Percentiles rank a stretch among this genome's conserved stretches.
These are phyloP conservation scores for Peromyscus melanophrys DNA, from an alignment of 2,797 vertebrate genomes.

Conservation along the genomic window DNA sequence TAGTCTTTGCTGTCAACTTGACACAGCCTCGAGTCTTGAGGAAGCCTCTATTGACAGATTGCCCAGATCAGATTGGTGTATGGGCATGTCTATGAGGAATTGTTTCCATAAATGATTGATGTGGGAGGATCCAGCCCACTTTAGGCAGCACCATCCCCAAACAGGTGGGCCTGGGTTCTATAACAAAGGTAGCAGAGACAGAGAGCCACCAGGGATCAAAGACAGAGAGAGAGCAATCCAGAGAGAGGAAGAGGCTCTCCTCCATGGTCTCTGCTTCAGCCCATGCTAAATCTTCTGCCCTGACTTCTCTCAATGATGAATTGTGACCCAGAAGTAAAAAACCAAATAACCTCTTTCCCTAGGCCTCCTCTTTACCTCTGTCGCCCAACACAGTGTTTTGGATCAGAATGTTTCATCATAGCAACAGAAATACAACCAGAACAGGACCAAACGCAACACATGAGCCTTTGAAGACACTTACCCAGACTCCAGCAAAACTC, in stretches of 20 bases:
- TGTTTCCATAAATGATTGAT: background rate
- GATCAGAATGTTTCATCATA: background rate
- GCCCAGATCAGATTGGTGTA: background rate
- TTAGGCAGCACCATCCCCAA: background rate
- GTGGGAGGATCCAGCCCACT: background rate
- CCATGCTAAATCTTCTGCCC: background rate
- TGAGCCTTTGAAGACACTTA: background rate
- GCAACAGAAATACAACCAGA: background rate
- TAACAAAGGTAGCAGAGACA: background rate
- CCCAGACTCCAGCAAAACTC: background rate
- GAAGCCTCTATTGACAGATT: background rate
- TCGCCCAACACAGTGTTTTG: background rate
- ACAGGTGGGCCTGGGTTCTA: background rate
- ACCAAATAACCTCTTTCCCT: background rate
- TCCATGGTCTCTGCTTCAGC: background rate
- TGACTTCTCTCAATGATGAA: background rate
- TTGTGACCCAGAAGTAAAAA: background rate
- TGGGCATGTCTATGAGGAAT: background rate
- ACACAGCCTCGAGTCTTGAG: background rate
- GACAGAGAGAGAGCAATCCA: background rate
- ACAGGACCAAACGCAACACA: background rate
- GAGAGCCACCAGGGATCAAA: background rate
- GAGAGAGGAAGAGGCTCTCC: background rate
- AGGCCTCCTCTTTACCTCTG: background rate
- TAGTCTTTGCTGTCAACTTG: background rate